These are phyloP conservation scores for Dermochelys coriacea DNA, from an alignment of 2,797 vertebrate genomes.

Conservation along the genomic window DNA sequence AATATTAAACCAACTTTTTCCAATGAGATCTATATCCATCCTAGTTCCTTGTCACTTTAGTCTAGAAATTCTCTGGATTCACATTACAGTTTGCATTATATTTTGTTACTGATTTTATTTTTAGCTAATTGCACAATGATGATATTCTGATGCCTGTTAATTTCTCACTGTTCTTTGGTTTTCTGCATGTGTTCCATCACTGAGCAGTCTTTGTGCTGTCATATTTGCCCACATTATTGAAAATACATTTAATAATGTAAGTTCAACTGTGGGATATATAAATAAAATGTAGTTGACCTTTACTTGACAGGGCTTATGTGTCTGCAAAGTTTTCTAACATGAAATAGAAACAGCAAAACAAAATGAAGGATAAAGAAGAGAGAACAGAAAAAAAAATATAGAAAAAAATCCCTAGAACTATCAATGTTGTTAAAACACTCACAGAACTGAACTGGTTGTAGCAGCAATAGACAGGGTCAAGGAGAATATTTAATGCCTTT, in stretches of 20 bases:
- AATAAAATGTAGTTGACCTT: background rate
- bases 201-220: fast-evolving
- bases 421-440: background rate
- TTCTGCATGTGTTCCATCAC: background rate
- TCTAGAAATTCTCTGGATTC: background rate
- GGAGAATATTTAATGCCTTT: background rate
- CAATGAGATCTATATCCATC: background rate
- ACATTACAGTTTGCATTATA: background rate
- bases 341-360: background rate
- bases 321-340: background rate
- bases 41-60: background rate
- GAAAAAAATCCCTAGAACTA: fast-evolving
- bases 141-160: background rate
- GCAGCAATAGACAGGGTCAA: background rate
- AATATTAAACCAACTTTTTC: background rate
- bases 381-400: fast-evolving
- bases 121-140: background rate
- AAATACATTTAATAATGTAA: background rate
- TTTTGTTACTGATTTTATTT: background rate
- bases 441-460: background rate
- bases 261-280: background rate
- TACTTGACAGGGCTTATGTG: background rate
- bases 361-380: background rate
- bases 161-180: background rate
- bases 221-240: background rate